A percentile compares a stretch with the other conserved stretches of the same genome.
Evolutionary conservation across 35 echinoderm and acorn worm genomes (phyloP).

Genomic region (Ophioderma brevispina): DNA sequence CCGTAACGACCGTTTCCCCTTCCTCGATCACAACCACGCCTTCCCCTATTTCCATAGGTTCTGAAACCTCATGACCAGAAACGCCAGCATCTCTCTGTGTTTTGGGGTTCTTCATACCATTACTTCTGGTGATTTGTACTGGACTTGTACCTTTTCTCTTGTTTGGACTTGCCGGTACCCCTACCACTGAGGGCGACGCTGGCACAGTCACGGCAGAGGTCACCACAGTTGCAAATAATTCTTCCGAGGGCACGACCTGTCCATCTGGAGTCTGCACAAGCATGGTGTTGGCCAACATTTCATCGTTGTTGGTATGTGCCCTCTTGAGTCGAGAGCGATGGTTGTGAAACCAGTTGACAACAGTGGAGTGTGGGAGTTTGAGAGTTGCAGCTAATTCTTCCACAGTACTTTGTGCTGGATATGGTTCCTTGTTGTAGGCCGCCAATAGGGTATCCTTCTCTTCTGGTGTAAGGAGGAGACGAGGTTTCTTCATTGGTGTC

Average conservation of each 20-base stretch:
- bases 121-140: neutral
- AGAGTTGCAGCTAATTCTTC: slow-evolving; percentile 70
- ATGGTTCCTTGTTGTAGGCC: slow-evolving; percentile 81
- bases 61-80: too few species aligned
- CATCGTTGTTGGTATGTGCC: slow-evolving; percentile 39
- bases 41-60: neutral
- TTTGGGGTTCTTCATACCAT: neutral
- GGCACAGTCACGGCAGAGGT: neutral
- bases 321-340: slow-evolving; percentile 90
- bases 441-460: slow-evolving; percentile 83
- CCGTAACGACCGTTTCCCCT: neutral
- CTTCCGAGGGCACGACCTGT: slow-evolving; percentile 1
- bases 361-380: slow-evolving; percentile 81
- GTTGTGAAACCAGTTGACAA: slow-evolving; percentile 99
- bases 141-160: neutral
- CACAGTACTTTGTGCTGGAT: slow-evolving; percentile 84
- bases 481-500: slow-evolving; percentile 86
- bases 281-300: slow-evolving; percentile 37
- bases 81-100: neutral
- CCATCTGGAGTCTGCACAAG: slow-evolving; percentile 26
- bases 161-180: neutral
- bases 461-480: slow-evolving; percentile 75
- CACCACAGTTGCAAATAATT: neutral
- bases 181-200: neutral
- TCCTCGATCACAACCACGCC: neutral